Conservation (phyloP, 1,140 invertebrate species). For the Drosophila bocki region DNA sequence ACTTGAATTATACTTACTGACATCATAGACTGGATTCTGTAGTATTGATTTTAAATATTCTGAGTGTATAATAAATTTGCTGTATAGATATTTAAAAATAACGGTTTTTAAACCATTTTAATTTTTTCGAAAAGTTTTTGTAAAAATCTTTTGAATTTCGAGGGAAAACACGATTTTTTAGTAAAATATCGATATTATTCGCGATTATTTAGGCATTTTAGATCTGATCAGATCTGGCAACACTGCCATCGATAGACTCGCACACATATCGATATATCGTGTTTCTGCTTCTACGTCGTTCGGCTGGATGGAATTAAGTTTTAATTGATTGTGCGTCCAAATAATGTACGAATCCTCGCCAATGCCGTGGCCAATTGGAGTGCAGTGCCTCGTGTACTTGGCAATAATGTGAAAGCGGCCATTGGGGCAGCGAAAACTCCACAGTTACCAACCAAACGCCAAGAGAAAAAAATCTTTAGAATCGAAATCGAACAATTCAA, state of each 20-base stretch:
- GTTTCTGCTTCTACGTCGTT: constrained; percentile 69
- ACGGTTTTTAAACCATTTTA: too few relatives aligned
- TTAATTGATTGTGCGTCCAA: constrained; percentile 47
- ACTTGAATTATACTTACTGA: constrained; percentile 66
- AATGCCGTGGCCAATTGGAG: constrained; percentile 60
- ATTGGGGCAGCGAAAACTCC: constrained; percentile 32
- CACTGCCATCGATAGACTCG: neutral
- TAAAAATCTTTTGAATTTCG: too few relatives aligned
- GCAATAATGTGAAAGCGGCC: constrained; percentile 58
- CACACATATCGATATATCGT: constrained; percentile 9
- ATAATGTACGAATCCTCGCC: constrained; percentile 47
- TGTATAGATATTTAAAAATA: neutral
- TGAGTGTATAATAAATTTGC: neutral
- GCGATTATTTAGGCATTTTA: neutral
- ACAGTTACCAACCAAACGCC: constrained; percentile 66
- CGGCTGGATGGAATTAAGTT: constrained; percentile 61
- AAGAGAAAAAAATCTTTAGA: constrained; percentile 77
- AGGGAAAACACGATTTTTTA: neutral
- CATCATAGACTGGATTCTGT: neutral
- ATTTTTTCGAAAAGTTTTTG: neutral
- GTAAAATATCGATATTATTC: neutral
- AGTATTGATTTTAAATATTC: neutral
- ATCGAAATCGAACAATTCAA: constrained; percentile 78
- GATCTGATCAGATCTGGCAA: neutral
- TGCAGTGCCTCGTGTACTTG: constrained; percentile 58